Evolutionary conservation across 2,888 invertebrate species (phyloP).

Genomic region (Lasioglossum villosulum): DNA sequence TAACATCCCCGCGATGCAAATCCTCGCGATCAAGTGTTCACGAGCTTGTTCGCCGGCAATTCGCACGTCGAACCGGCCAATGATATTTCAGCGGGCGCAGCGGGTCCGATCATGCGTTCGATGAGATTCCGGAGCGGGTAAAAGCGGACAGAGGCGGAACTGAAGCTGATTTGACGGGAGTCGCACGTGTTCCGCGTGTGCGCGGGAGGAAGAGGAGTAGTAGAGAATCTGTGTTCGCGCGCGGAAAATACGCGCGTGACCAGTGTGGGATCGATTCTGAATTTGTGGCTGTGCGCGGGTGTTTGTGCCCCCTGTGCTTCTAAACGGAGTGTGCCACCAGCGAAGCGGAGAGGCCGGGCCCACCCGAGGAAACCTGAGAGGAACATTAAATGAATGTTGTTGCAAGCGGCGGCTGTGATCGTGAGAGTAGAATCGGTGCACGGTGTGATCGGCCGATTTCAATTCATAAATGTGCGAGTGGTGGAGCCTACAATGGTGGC

Average conservation of each 20-base stretch:
- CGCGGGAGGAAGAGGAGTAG: background rate
- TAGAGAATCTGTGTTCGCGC: constrained; percentile 6
- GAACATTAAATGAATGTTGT: constrained; percentile 77
- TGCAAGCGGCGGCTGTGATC: constrained; percentile 74
- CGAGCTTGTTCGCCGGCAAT: background rate
- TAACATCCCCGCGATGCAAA: constrained; percentile 26
- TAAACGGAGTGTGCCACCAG: constrained; percentile 7
- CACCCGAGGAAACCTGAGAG: constrained; percentile 30
- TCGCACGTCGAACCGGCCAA: background rate
- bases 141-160: background rate
- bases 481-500: constrained; percentile 82
- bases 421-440: constrained; percentile 76
- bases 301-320: background rate
- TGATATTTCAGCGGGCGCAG: constrained; percentile 1
- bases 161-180: background rate
- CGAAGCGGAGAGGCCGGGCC: background rate
- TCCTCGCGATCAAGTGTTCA: constrained; percentile 23
- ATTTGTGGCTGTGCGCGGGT: background rate
- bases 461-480: constrained; percentile 82
- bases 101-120: constrained; percentile 18
- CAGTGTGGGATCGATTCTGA: constrained; percentile 11
- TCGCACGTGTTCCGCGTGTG: background rate
- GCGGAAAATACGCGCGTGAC: background rate
- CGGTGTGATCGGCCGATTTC: constrained; percentile 75
- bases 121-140: constrained; percentile 4